Evolutionary conservation across 1,140 invertebrate species (phyloP), one percentile per base, ranked within the genome.

Genomic region (Linepithema humile): DNA sequence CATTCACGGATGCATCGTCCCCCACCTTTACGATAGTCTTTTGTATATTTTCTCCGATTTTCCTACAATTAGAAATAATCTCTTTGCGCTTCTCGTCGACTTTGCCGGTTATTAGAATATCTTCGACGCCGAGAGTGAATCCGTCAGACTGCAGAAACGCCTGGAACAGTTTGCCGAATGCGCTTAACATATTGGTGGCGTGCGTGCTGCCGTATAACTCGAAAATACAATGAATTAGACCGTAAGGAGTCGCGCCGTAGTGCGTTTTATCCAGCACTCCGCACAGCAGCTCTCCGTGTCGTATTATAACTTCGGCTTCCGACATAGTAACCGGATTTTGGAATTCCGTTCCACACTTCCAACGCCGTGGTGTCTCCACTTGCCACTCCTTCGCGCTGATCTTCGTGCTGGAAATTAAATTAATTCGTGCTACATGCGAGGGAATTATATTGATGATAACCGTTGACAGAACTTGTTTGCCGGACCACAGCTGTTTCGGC

Each of bases 231-330:
- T 99, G 99, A 20, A 99, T 96, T 12, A 99, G 95, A 89, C 99
- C 98, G 94, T 97, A 99, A 3, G 97, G 96, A 0, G 99, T 99
- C 0, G 99, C 97, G 23, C 99, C 99, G 94, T 98, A 99, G 92
- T 99, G 99, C 40, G 96, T 97, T 94, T 99, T 99, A 94, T 99
- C 99, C 48, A 99, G 94, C n/a, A 99, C 97, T 4, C 99, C 99
- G 89, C 95, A 96, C 0, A 99, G 91, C 9, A 99, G 94, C 94
- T 99, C 97, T 7, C 99, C 99, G 70, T 97, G 95, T 65, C 97
- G 94, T 86, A 99, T 98, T 15, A 99, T 95, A 38, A 99, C 98
- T 94, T 99, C 96, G 74, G 97, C 97, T 94, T 99, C 99, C 59
- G 96, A 96, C 97, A 99, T 98, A 0, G 94, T 94, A 73, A 95